These are phyloP conservation scores for Pteria penguin DNA, from an alignment of 2,888 invertebrate species.

Conservation along the genomic window DNA sequence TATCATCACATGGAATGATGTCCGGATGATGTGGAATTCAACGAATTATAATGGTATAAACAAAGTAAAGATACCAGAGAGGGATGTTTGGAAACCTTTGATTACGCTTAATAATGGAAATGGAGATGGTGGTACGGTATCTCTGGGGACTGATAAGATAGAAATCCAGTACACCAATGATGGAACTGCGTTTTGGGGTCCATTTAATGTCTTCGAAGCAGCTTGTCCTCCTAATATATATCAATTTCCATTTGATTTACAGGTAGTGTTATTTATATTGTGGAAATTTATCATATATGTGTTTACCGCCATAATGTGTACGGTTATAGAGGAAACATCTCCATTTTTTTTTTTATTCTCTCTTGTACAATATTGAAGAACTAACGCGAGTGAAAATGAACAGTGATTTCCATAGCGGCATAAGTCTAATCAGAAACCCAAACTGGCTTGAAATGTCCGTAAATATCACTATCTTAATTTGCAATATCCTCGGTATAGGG, in stretches of 20 bases:
- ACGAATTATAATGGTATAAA: slow-evolving; percentile 22
- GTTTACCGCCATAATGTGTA: no score
- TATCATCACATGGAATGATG: slow-evolving; percentile 36
- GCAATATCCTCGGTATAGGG: no score
- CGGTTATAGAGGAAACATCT: no score
- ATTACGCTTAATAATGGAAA: slow-evolving; percentile 27
- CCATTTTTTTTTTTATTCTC: no score
- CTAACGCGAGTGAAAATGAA: no score
- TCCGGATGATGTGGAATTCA: slow-evolving; percentile 39
- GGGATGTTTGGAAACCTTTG: slow-evolving; percentile 36
- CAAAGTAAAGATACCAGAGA: background rate
- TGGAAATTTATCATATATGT: no score
- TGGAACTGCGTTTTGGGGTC: slow-evolving; percentile 17
- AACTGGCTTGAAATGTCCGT: no score
- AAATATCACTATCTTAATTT: no score
- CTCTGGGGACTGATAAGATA: background rate
- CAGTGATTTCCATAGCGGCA: no score
- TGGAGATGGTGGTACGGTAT: background rate
- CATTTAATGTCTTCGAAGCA: slow-evolving; percentile 14
- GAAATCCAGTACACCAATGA: background rate
- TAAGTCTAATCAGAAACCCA: no score
- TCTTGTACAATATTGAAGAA: no score
- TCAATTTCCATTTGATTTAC: slow-evolving; percentile 35
- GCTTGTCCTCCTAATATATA: slow-evolving; percentile 34
- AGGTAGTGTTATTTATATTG: no score